Conservation (phyloP, 1,140 invertebrate species). For the Callitettix versicolor region DNA sequence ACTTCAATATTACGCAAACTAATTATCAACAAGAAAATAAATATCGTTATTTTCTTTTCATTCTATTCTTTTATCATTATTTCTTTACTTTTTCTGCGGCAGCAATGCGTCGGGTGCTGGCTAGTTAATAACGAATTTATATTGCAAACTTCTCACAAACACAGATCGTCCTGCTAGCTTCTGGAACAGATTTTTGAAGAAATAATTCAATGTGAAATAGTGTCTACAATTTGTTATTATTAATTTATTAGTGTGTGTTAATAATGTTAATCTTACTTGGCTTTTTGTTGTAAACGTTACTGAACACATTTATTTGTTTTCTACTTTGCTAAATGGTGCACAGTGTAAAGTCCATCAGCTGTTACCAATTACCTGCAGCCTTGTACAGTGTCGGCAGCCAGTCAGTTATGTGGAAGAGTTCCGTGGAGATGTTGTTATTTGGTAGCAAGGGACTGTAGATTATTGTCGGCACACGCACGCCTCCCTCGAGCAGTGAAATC, state of each 20-base stretch:
- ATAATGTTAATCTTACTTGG: not conserved
- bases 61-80: too few species aligned
- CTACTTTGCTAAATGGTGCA: not conserved
- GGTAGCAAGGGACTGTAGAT: constrained; percentile 39
- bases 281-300: not conserved
- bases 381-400: constrained; percentile 52
- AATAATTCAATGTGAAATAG: too few species aligned
- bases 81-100: too few species aligned
- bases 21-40: too few species aligned
- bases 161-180: too few species aligned
- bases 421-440: constrained; percentile 30
- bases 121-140: too few species aligned
- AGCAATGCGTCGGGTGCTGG: too few species aligned
- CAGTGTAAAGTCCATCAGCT: not conserved
- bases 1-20: too few species aligned
- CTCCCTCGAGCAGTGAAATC: constrained; percentile 56
- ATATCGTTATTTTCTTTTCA: too few species aligned
- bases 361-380: constrained; percentile 50
- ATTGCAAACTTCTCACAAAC: too few species aligned
- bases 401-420: constrained; percentile 44
- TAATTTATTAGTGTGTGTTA: not conserved
- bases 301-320: not conserved
- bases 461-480: constrained; percentile 40
- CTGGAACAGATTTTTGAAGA: too few species aligned
- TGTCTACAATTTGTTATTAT: too few species aligned